Evolutionary conservation across 2,888 invertebrate species (phyloP).

Genomic region (Agrotis segetum): DNA sequence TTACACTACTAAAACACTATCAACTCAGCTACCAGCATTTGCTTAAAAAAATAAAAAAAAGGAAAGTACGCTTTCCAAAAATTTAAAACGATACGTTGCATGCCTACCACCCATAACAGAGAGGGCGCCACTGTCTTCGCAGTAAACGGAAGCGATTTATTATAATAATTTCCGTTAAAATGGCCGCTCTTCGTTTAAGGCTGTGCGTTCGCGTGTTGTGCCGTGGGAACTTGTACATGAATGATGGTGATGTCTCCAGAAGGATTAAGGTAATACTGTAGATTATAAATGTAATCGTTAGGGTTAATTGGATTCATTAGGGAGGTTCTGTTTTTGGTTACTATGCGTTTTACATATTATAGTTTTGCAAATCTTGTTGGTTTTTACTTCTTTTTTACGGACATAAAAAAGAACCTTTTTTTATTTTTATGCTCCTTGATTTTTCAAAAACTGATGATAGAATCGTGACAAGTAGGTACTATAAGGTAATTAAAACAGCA

Average conservation of each 20-base stretch:
- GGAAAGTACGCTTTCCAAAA: slow-evolving; percentile 63
- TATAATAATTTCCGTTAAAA: slow-evolving; percentile 83
- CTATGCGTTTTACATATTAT: too few species aligned
- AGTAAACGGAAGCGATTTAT: slow-evolving; percentile 82
- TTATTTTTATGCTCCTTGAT: too few species aligned
- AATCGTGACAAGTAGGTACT: too few species aligned
- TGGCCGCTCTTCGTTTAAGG: slow-evolving; percentile 68
- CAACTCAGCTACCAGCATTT: too few species aligned
- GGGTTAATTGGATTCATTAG: slow-evolving; percentile 28
- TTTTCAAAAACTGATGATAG: too few species aligned
- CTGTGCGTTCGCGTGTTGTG: slow-evolving; percentile 67
- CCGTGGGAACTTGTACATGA: slow-evolving; percentile 64
- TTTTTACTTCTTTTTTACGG: too few species aligned
- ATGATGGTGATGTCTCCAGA: slow-evolving; percentile 62
- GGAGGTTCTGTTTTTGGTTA: slow-evolving; percentile 1
- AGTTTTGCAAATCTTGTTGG: too few species aligned
- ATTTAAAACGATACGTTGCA: slow-evolving; percentile 81
- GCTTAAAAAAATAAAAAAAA: too few species aligned
- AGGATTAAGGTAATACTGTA: slow-evolving; percentile 40
- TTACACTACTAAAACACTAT: too few species aligned
- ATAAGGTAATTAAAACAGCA: too few species aligned
- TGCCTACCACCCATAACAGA: slow-evolving; percentile 77
- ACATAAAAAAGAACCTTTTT: too few species aligned
- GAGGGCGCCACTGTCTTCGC: slow-evolving; percentile 78
- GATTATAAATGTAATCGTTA: slow-evolving; percentile 33